phyloP scores from a whole-genome alignment of 2,888 invertebrate genomes.

The Cheilosia impressa region DNA sequence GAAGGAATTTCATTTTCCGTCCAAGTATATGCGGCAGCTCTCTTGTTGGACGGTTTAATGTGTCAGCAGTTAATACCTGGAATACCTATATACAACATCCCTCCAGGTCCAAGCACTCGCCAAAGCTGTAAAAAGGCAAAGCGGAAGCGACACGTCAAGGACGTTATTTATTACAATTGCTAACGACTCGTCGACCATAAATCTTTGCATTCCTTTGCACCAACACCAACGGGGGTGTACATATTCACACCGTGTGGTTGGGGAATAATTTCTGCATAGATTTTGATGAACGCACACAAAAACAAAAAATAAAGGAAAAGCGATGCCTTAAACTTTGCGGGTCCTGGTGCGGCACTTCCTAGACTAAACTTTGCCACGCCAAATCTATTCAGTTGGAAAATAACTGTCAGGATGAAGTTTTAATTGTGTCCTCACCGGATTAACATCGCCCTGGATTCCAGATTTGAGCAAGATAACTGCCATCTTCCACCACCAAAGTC shows the following conservation, averaged over 20 bases:
- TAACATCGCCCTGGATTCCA: slow-evolving; percentile 75
- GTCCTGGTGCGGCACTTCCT: slow-evolving; percentile 60
- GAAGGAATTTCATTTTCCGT: slow-evolving; percentile 46
- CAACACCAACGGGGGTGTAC: slow-evolving; percentile 22
- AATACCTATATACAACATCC: slow-evolving; percentile 38
- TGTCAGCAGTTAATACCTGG: slow-evolving; percentile 72
- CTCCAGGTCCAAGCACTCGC: slow-evolving; percentile 62
- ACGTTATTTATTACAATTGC: slow-evolving; percentile 78
- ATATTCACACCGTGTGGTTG: slow-evolving; percentile 41
- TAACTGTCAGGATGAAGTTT: slow-evolving; percentile 77
- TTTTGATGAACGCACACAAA: slow-evolving; percentile 57
- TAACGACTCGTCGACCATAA: slow-evolving; percentile 77
- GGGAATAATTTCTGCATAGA: slow-evolving; percentile 66
- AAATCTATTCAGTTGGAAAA: slow-evolving; percentile 75
- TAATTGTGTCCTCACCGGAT: slow-evolving; percentile 78
- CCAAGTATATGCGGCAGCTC: slow-evolving; percentile 1
- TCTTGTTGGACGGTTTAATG: slow-evolving; percentile 52
- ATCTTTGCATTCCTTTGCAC: slow-evolving; percentile 75
- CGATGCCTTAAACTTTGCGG: slow-evolving; percentile 57
- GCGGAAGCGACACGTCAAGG: slow-evolving; percentile 75
- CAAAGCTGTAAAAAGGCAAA: slow-evolving; percentile 71
- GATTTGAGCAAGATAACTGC: slow-evolving; percentile 62
- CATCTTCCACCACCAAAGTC: slow-evolving; percentile 19
- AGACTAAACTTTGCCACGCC: slow-evolving; percentile 66
- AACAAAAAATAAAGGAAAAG: slow-evolving; percentile 28